phyloP scores from a whole-genome alignment of 2,797 vertebrate genomes.

The Xiphorhynchus erythropygius region DNA sequence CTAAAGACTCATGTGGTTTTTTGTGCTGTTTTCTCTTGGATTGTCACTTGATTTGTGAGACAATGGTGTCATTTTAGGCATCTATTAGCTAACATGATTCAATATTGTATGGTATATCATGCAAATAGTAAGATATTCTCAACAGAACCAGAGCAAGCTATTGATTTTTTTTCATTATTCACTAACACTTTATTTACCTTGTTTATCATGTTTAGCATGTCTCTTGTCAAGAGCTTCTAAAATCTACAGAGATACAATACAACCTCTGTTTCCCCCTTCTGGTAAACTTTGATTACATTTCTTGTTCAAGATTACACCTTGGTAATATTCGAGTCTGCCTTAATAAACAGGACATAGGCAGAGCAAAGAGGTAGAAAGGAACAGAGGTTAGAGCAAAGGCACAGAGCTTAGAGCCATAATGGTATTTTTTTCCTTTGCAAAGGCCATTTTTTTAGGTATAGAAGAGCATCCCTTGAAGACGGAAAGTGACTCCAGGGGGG shows the following conservation, averaged over 20 bases:
- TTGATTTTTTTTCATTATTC: background rate
- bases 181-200: background rate
- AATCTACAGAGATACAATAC: background rate
- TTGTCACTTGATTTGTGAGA: background rate
- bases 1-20: background rate
- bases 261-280: background rate
- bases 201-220: background rate
- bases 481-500: background rate
- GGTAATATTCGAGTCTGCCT: background rate
- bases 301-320: background rate
- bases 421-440: background rate
- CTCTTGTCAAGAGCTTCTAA: background rate
- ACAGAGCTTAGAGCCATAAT: background rate
- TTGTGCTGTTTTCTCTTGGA: background rate
- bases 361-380: background rate
- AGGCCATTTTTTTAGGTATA: background rate
- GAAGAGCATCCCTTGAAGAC: background rate
- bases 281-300: background rate
- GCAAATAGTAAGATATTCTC: background rate
- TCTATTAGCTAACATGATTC: background rate
- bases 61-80: background rate
- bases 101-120: background rate
- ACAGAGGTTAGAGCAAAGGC: background rate
- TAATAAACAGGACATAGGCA: background rate
- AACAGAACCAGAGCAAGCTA: background rate